Base-by-base conservation (phyloP, 2,113 vertebrate genomes). In the Vicugna pacos region DNA sequence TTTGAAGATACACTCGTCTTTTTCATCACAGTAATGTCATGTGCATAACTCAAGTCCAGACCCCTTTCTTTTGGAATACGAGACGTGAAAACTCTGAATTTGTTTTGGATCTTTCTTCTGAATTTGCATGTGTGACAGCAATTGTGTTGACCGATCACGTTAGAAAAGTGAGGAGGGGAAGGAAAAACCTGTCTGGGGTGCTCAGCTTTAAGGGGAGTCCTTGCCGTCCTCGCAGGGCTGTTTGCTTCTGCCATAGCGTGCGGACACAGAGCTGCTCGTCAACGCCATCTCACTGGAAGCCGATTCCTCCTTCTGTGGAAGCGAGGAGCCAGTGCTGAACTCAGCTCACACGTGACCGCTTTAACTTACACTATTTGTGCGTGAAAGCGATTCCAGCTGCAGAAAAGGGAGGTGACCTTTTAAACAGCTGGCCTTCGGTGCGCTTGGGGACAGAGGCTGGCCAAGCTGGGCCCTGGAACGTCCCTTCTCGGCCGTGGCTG, bases 321-420 rank as follows among this genome's bases (percentile, higher is more conserved):
- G 89, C 70, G 67, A 96, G 83, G 75, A 96, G 35, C 28, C 89
- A 89, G 69, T 32, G 79, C 67, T 60, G 65, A 89, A 60, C 82
- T 88, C 67, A 89, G 72, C 84, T 90, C 76, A 70, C 75, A 52
- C 54, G 83, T 77, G 94, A 85, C 94, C 93, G 48, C 70, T 56
- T 89, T 84, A 56, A 56, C 46, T 32, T 67, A 48, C 15, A 64
- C 69, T 81, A 91, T 77, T 73, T 91, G 70, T 56, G 48, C 48
- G 30, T 79, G 72, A 89, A 96, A 96, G 91, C 91, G 91, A 90
- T 73, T 92, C 84, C 56, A 94, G 93, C 81, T 69, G 30, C 26
- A 35, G 38, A 46, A 75, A 77, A 72, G 62, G 85, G 92, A 72
- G 64, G 75, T n/a, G n/a, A 11, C 17, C 15, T 77, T 64, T 26